A percentile compares a stretch with the other conserved stretches of the same genome.
phyloP scores from a whole-genome alignment of 1,140 invertebrate species.

The Temnothorax nylanderi region DNA sequence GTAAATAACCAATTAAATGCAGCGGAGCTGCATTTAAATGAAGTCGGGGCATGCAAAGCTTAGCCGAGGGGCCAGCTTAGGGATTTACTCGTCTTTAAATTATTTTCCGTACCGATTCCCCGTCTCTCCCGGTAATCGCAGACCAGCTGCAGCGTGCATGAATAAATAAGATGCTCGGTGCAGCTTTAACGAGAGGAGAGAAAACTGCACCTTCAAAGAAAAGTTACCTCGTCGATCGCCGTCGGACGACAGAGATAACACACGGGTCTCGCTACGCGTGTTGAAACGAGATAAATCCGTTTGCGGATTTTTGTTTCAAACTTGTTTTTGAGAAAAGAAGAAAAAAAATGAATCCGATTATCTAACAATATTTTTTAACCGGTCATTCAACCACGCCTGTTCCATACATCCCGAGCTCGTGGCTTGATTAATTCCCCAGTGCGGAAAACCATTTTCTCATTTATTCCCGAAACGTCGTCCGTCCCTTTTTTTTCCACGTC shows the following conservation, averaged over 20 bases:
- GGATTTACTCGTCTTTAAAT: slow-evolving; percentile 57
- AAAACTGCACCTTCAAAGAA: slow-evolving; percentile 34
- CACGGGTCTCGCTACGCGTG: neutral
- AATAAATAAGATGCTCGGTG: slow-evolving; percentile 51
- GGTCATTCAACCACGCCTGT: neutral
- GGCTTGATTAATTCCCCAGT: neutral
- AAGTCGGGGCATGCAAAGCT: slow-evolving; percentile 35
- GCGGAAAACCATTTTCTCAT: slow-evolving; percentile 25
- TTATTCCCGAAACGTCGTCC: slow-evolving; percentile 30
- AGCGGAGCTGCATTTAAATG: slow-evolving; percentile 41
- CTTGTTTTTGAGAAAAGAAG: neutral
- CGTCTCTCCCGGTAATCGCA: slow-evolving; percentile 36
- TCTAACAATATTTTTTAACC: neutral
- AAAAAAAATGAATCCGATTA: neutral
- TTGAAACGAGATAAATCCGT: slow-evolving; percentile 3
- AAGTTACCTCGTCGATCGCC: slow-evolving; percentile 48
- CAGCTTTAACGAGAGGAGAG: slow-evolving; percentile 32
- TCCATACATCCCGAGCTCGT: neutral
- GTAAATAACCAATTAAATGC: slow-evolving; percentile 57
- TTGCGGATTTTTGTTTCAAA: neutral
- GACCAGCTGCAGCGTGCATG: slow-evolving; percentile 48
- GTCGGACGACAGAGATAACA: neutral
- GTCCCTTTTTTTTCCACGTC: slow-evolving; percentile 35
- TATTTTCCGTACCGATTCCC: slow-evolving; percentile 51
- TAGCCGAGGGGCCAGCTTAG: slow-evolving; percentile 22